Base-by-base conservation (phyloP, 2,888 invertebrate species). In the Achlya flavicornis region DNA sequence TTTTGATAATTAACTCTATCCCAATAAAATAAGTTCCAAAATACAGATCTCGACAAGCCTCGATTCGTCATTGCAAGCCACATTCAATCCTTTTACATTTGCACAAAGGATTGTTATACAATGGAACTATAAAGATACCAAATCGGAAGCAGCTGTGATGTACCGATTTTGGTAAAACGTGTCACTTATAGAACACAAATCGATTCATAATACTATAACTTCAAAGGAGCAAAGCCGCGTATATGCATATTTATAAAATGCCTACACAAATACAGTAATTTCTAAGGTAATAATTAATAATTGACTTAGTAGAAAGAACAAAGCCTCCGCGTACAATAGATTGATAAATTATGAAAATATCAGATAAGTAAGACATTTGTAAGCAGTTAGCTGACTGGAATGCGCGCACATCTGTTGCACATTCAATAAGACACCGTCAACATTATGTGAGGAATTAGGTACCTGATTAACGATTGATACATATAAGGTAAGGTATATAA, bases 301-400 rank as follows among this genome's bases (percentile, higher is more conserved):
- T 48, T 48, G 16, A 7, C 48, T n/a, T 48, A 16, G n/a, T 10
- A 48, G 26, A 53, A 53, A 60, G 60, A 26, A 60, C 38, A 59
- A 35, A 33, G 35, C 38, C 5, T 19, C 41, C 19, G 38, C 35
- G n/a, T n/a, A 26, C 60, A 41, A 19, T 33, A 41, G 14, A 41
- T 60, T 43, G 41, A 11, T 60, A 60, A 11, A 43, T 41, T 60
- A 60, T 60, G 19, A 12, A 41, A 60, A 60, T 60, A 7, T 11
- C 5, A 10, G 35, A 35, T 35, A 58, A 58, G 10, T 41, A 60
- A 11, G 26, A 4, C 60, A 14, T 60, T 60, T 26, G 60, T 60
- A 60, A 60, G 5, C 60, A 43, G 16, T 12, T 60, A 41, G 26
- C 14, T 11, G 0, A 19, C 19, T 3, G 60, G 60, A 60, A 60